These are phyloP conservation scores for Sterrhoptilus dennistouni DNA, from an alignment of 2,113 vertebrate genomes.

Conservation along the genomic window DNA sequence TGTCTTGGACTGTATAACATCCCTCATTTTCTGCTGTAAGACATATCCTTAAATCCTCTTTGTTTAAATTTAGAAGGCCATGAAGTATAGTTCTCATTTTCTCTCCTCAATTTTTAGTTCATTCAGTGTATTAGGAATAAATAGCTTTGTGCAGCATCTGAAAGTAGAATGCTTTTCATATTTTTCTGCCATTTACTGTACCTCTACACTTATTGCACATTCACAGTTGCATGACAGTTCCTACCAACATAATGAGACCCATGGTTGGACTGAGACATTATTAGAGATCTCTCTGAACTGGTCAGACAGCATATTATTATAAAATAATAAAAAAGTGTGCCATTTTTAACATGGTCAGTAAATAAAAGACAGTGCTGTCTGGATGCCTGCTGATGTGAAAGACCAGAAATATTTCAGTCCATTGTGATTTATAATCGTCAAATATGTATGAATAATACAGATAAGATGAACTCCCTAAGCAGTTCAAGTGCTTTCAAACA, in stretches of 20 bases:
- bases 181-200: constrained; percentile 67
- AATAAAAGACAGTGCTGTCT: constrained; percentile 68
- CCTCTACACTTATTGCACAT: constrained; percentile 71
- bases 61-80: constrained; percentile 66
- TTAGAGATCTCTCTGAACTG: constrained; percentile 70
- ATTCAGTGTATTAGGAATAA: constrained; percentile 59
- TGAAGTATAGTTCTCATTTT: constrained; percentile 56
- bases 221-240: constrained; percentile 70
- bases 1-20: constrained; percentile 17
- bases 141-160: constrained; percentile 70
- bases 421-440: constrained; percentile 63
- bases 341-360: constrained; percentile 66
- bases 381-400: constrained; percentile 58
- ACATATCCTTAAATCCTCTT: constrained; percentile 42
- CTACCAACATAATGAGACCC: constrained; percentile 71
- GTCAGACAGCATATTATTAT: constrained; percentile 67
- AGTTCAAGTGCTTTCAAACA: constrained; percentile 49
- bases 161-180: constrained; percentile 69
- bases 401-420: constrained; percentile 58
- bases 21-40: constrained; percentile 38
- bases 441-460: constrained; percentile 51
- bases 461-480: constrained; percentile 36
- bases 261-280: constrained; percentile 62
- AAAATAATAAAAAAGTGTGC: constrained; percentile 54
- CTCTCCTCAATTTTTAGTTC: constrained; percentile 55